Evolutionary conservation across 2,888 invertebrate species (phyloP).

Genomic region (Baronia brevicornis): DNA sequence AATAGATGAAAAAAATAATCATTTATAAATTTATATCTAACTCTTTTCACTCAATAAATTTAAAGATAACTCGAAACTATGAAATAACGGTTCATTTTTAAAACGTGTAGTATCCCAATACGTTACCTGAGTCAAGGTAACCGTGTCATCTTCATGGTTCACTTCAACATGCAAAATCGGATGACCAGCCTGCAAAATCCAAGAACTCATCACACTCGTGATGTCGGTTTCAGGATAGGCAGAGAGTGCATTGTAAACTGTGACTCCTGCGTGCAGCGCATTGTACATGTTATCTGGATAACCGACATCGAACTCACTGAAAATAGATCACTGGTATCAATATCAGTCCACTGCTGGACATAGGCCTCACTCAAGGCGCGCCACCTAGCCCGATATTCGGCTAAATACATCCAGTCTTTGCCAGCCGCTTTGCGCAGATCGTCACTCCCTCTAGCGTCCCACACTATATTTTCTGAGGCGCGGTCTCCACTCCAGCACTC

Average conservation of each 20-base stretch:
- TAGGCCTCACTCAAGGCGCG: too few species aligned
- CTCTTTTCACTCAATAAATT: not conserved
- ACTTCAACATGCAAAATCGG: constrained; percentile 51
- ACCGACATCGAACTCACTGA: constrained; percentile 55
- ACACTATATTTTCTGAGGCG: too few species aligned
- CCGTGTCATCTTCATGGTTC: constrained; percentile 39
- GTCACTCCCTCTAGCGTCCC: too few species aligned
- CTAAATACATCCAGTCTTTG: too few species aligned
- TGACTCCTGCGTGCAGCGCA: constrained; percentile 51
- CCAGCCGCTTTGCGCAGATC: too few species aligned
- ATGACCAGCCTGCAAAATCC: constrained; percentile 57
- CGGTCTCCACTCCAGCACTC: too few species aligned
- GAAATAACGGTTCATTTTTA: not conserved
- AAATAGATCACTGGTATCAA: constrained; percentile 12
- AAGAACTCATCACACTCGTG: constrained; percentile 48
- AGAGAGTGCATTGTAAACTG: constrained; percentile 31
- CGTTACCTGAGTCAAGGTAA: constrained; percentile 51
- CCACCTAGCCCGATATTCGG: too few species aligned
- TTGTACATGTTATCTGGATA: constrained; percentile 65
- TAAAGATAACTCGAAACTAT: not conserved
- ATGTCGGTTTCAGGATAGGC: constrained; percentile 37
- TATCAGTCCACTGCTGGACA: too few species aligned
- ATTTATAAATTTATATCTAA: constrained; percentile 4
- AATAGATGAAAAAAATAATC: too few species aligned
- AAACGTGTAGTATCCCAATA: not conserved